Conservation (phyloP, 2,113 vertebrate species). For the Loxodonta africana region DNA sequence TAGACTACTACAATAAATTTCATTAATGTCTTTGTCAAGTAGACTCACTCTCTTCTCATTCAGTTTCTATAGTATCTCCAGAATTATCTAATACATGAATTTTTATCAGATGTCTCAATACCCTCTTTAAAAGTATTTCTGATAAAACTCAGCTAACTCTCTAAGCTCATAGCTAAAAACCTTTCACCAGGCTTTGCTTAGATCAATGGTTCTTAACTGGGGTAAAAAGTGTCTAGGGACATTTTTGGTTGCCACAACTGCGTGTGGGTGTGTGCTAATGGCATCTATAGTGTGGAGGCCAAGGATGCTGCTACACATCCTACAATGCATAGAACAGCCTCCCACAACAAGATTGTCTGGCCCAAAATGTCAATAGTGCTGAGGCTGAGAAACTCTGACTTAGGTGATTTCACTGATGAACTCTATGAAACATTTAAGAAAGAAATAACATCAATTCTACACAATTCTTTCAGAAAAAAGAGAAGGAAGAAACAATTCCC, state of each 20-base stretch:
- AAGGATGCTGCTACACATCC: no score
- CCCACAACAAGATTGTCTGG: no score
- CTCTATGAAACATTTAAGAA: no score
- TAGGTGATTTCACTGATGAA: no score
- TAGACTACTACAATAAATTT: neutral
- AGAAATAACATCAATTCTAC: neutral
- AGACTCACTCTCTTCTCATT: neutral
- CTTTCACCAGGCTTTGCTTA: neutral
- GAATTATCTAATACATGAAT: neutral
- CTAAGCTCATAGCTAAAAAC: no score
- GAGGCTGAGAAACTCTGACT: no score
- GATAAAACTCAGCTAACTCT: neutral
- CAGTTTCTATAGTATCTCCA: neutral
- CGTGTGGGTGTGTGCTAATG: neutral
- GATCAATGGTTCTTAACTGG: neutral
- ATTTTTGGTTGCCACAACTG: neutral
- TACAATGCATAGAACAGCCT: no score
- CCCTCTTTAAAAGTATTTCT: neutral
- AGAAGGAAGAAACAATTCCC: neutral
- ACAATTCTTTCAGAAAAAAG: neutral
- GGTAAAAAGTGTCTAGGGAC: neutral
- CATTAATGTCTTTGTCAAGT: neutral
- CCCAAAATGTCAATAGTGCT: no score
- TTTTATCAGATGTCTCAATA: neutral
- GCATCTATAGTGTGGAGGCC: neutral